phyloP scores from a whole-genome alignment of 2,113 vertebrate species.

The Zeus faber region DNA sequence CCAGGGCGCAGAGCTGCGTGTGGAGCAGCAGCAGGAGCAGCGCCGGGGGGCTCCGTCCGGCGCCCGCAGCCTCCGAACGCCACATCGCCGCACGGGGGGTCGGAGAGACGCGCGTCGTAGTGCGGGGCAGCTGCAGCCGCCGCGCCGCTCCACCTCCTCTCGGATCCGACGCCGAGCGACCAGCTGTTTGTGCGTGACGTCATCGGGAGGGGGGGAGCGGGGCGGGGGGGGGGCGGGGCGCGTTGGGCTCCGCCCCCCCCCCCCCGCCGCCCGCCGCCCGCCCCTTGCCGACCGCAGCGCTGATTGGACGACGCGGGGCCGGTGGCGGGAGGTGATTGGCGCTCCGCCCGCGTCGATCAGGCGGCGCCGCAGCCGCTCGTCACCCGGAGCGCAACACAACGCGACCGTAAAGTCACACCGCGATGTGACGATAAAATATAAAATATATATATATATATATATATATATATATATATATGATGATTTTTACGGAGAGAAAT shows the following conservation, averaged over 20 bases:
- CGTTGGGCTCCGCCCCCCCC: too few relatives aligned
- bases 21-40: constrained; percentile 73
- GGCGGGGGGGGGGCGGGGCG: constrained; percentile 58
- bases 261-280: too few relatives aligned
- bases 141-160: constrained; percentile 79
- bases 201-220: constrained; percentile 58
- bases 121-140: constrained; percentile 68
- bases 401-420: too few relatives aligned
- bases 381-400: too few relatives aligned
- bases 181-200: constrained; percentile 83
- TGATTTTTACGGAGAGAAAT: too few relatives aligned
- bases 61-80: constrained; percentile 62
- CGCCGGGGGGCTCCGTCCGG: constrained; percentile 62
- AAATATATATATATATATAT: too few relatives aligned
- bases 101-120: too few relatives aligned
- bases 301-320: constrained; percentile 66
- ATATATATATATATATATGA: too few relatives aligned
- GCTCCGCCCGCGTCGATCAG: constrained; percentile 51
- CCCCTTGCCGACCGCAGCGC: too few relatives aligned
- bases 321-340: constrained; percentile 63
- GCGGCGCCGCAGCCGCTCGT: constrained; percentile 41
- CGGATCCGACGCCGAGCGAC: constrained; percentile 71
- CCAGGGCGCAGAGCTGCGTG: constrained; percentile 68
- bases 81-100: too few relatives aligned
- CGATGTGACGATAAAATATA: too few relatives aligned